Evolutionary conservation across 2,113 vertebrate genomes (phyloP).

Genomic region (Meles meles): DNA sequence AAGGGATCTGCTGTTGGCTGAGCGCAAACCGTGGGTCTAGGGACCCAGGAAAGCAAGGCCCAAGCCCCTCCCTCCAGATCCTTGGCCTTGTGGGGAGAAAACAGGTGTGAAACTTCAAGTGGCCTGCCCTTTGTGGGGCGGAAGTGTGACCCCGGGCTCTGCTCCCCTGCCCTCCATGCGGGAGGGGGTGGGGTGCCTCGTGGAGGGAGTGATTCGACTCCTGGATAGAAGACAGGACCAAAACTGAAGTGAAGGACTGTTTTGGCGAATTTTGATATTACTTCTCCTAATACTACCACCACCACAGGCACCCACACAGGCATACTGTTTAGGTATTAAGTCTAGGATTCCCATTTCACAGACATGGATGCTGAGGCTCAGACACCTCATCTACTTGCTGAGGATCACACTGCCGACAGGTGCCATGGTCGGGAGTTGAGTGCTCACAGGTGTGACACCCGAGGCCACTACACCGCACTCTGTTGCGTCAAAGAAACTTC

Average conservation of each 20-base stretch:
- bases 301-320: background rate
- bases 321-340: background rate
- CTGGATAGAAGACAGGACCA: background rate
- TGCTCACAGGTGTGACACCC: accelerated
- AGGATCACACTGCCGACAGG: background rate
- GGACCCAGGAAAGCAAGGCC: background rate
- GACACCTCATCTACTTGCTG: background rate
- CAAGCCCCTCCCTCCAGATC: constrained; percentile 19
- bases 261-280: background rate
- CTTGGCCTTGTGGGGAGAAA: background rate
- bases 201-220: background rate
- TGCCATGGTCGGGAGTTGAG: background rate
- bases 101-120: background rate
- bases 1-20: constrained; percentile 29
- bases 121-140: accelerated
- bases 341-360: background rate
- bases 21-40: background rate
- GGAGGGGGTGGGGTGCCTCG: background rate
- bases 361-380: background rate
- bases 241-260: background rate
- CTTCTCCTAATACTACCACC: background rate
- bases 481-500: background rate
- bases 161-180: too few species aligned
- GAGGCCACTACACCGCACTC: background rate
- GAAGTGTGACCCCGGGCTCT: background rate